phyloP scores from a whole-genome alignment of 2,888 invertebrate species.

The Argyra leucocephala region DNA sequence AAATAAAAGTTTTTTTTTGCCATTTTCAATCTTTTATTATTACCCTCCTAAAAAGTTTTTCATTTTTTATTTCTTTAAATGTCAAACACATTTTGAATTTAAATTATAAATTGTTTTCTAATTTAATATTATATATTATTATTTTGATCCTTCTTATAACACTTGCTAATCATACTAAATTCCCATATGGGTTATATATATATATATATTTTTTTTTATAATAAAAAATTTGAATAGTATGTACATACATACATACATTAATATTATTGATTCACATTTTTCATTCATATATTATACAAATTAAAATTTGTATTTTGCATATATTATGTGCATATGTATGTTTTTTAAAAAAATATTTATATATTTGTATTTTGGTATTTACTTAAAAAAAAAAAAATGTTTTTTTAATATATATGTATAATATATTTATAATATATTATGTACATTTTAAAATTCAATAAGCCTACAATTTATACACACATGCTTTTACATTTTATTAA shows the following conservation, averaged over 20 bases:
- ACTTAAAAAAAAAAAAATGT: too few relatives aligned
- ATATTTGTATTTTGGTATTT: too few relatives aligned
- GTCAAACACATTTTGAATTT: not conserved
- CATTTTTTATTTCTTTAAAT: too few relatives aligned
- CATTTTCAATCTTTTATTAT: too few relatives aligned
- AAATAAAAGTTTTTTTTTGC: too few relatives aligned
- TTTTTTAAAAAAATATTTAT: too few relatives aligned
- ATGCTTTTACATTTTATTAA: too few relatives aligned
- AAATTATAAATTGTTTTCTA: not conserved
- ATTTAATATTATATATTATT: not conserved
- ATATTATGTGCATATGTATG: too few relatives aligned
- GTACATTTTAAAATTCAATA: slow-evolving; percentile 2
- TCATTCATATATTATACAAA: not conserved
- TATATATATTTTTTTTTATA: not conserved
- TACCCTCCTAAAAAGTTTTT: not conserved
- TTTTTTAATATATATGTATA: too few relatives aligned
- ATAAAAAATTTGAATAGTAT: not conserved
- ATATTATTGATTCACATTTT: too few relatives aligned
- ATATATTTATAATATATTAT: too few relatives aligned
- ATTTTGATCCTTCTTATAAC: not conserved
- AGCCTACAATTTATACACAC: too few relatives aligned
- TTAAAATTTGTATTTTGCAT: not conserved
- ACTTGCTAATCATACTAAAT: not conserved
- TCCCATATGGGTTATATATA: not conserved
- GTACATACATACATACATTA: not conserved